phyloP scores from a whole-genome alignment of 92 coral and sea anemone species.

The Paramuricea clavata region DNA sequence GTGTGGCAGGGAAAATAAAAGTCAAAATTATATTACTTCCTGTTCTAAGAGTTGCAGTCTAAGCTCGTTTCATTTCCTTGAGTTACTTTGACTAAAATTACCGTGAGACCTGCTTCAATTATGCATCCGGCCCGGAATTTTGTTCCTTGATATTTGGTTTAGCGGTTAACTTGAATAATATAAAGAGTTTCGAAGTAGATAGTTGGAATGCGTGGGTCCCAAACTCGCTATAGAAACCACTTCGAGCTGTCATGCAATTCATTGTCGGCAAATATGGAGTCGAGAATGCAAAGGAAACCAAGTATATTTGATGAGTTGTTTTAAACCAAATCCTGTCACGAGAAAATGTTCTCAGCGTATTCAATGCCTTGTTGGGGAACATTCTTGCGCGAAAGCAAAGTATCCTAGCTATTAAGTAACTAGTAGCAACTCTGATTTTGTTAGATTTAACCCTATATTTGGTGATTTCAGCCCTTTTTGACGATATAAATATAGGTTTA shows the following conservation, averaged over 20 bases:
- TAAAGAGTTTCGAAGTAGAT: too few species aligned
- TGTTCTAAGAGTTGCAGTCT: not conserved
- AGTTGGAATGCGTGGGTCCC: not conserved
- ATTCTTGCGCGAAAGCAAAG: too few species aligned
- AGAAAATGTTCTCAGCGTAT: too few species aligned
- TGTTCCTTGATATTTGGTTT: not conserved
- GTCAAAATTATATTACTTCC: not conserved
- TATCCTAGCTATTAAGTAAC: too few species aligned
- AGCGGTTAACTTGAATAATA: not conserved
- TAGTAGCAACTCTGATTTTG: too few species aligned
- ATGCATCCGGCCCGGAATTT: not conserved
- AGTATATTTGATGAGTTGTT: not conserved
- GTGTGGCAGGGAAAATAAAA: not conserved
- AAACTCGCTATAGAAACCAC: not conserved
- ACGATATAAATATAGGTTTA: too few species aligned
- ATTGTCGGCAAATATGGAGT: not conserved
- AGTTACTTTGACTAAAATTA: not conserved
- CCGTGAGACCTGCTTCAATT: too few species aligned
- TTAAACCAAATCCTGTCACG: too few species aligned
- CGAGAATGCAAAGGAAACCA: not conserved
- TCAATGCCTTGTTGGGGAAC: too few species aligned
- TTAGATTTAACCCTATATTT: too few species aligned
- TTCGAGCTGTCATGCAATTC: not conserved
- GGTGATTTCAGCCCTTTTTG: too few species aligned
- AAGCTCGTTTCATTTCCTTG: not conserved